Percentiles rank a stretch among this genome's conserved stretches.
Conservation (phyloP, 1,140 invertebrate species). For the Paramacrobiotus metropolitanus region DNA sequence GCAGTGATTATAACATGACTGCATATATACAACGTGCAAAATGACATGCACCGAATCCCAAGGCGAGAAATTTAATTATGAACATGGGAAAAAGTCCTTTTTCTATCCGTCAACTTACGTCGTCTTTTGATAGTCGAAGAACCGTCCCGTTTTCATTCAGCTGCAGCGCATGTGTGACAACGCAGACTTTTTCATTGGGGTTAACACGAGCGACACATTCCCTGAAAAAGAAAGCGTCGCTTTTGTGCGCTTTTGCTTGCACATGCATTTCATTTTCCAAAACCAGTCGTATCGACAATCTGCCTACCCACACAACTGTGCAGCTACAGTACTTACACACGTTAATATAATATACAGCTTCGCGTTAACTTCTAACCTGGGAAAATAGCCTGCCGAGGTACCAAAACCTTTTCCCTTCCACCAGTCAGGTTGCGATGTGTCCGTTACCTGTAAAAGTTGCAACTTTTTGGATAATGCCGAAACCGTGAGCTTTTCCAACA, state of each 20-base stretch:
- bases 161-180: neutral
- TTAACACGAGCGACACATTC: neutral
- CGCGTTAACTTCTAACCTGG: neutral
- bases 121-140: neutral
- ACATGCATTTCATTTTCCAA: neutral
- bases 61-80: too few relatives aligned
- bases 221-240: neutral
- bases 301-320: too few relatives aligned
- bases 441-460: too few relatives aligned
- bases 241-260: neutral
- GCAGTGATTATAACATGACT: too few relatives aligned
- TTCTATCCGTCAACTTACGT: neutral
- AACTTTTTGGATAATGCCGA: too few relatives aligned
- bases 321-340: too few relatives aligned
- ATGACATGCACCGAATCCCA: too few relatives aligned
- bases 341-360: too few relatives aligned
- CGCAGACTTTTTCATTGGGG: neutral
- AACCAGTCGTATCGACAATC: too few relatives aligned
- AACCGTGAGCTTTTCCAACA: too few relatives aligned
- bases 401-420: neutral
- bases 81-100: too few relatives aligned
- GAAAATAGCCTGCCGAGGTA: neutral
- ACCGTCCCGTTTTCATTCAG: constrained; percentile 1
- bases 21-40: too few relatives aligned
- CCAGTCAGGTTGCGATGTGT: neutral